A percentile compares a stretch with the other conserved stretches of the same genome.
Conservation (phyloP, 2,113 vertebrate species). For the Sakesphorus luctuosus region DNA sequence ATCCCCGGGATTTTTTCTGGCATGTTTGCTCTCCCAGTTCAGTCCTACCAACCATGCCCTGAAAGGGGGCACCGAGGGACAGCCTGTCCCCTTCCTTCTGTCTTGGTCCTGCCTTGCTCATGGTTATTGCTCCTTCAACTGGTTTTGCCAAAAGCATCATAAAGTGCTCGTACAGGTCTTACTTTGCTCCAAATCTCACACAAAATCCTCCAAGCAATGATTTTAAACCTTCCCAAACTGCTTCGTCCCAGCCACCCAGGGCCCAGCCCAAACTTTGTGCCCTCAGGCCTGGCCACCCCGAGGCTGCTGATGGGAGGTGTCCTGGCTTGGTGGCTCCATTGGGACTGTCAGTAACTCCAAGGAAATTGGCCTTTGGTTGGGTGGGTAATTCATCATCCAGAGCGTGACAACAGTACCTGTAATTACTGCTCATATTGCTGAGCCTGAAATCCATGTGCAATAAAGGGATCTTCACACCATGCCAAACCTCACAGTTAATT, state of each 20-base stretch:
- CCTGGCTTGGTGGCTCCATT: background rate
- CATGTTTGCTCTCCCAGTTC: background rate
- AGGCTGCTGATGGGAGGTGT: background rate
- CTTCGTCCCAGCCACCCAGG: background rate
- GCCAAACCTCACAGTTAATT: constrained; percentile 69
- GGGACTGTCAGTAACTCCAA: background rate
- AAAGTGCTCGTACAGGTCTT: background rate
- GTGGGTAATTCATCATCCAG: constrained; percentile 37
- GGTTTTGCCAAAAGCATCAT: background rate
- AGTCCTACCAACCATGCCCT: background rate
- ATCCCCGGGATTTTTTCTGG: background rate
- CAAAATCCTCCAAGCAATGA: background rate
- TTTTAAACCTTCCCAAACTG: background rate
- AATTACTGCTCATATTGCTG: constrained; percentile 36
- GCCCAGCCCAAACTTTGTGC: background rate
- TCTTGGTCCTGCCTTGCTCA: background rate
- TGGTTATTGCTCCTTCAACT: rapidly evolving
- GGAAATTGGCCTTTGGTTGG: constrained; percentile 21
- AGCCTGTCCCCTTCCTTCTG: background rate
- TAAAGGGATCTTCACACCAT: constrained; percentile 51
- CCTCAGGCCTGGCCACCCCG: background rate
- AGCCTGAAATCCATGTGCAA: background rate
- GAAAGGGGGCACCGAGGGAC: background rate
- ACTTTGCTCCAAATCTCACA: background rate
- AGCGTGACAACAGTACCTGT: constrained; percentile 34